Evolutionary conservation across 2,888 invertebrate genomes (phyloP), one percentile per base, ranked within the genome.

Genomic region (Zeuzera pyrina): DNA sequence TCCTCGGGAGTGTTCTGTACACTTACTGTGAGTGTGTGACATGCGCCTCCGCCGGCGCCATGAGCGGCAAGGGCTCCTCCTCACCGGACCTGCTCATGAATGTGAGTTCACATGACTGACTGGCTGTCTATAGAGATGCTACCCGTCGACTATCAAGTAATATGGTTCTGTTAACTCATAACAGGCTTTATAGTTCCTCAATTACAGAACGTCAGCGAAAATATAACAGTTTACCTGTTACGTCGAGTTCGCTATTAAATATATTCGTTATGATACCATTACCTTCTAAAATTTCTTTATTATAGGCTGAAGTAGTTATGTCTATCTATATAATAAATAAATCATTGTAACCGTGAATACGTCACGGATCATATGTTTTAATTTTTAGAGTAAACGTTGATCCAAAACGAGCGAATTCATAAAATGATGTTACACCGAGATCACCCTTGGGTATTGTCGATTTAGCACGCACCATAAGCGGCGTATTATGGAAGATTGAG

Each of bases 61-160:
- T 76, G 77, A 74, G 72, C 65, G 77, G 83, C 68, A 83, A 84
- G 70, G 72, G 66, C 60, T 73, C 76, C 55, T 72, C 76, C 65
- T 78, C 83, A 52, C 79, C 72, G 67, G 78, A 84, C 71, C 81
- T 79, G 63, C 84, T 84, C 77, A 83, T 84, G 81, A 84, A 85
- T 78, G 84, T 84, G 78, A 84, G 84, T 84, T 62, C 60, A 44
- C 45, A 37, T 36, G 15, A n/a, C n/a, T n/a, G n/a, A n/a, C n/a
- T n/a, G n/a, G n/a, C n/a, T n/a, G n/a, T n/a, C n/a, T n/a, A n/a
- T n/a, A n/a, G n/a, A n/a, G n/a, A n/a, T n/a, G n/a, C n/a, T n/a
- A n/a, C n/a, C n/a, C n/a, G n/a, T n/a, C n/a, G n/a, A n/a, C n/a
- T n/a, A n/a, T n/a, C n/a, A n/a, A n/a, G n/a, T n/a, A n/a, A n/a